phyloP scores from a whole-genome alignment of 2,888 invertebrate genomes.

The Mamestra brassicae region DNA sequence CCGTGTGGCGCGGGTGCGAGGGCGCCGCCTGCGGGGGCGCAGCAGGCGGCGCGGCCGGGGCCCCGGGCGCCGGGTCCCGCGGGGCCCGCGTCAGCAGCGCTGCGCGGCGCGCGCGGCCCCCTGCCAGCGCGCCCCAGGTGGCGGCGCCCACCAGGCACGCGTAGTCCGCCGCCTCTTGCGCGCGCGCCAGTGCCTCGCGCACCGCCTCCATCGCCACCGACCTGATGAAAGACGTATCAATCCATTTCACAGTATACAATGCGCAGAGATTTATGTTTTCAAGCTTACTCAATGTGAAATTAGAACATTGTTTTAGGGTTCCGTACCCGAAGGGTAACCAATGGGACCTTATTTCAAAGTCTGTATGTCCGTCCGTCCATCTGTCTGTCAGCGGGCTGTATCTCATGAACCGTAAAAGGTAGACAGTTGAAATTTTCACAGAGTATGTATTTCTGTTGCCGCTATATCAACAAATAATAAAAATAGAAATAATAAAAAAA shows the following conservation, averaged over 20 bases:
- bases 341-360: too few species aligned
- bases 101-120: constrained; percentile 94
- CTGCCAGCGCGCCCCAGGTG: constrained; percentile 93
- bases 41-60: constrained; percentile 94
- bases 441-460: too few species aligned
- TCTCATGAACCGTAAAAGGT: too few species aligned
- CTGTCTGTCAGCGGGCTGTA: too few species aligned
- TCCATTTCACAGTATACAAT: neutral
- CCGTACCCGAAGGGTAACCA: too few species aligned
- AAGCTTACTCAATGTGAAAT: too few species aligned
- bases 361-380: too few species aligned
- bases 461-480: too few species aligned
- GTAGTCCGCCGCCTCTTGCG: constrained; percentile 97
- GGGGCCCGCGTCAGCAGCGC: constrained; percentile 94
- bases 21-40: constrained; percentile 94
- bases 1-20: constrained; percentile 93
- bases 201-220: constrained; percentile 95
- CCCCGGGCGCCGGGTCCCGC: constrained; percentile 92
- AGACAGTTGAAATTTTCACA: too few species aligned
- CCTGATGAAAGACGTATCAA: constrained; percentile 79
- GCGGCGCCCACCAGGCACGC: constrained; percentile 94
- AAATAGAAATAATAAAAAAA: too few species aligned
- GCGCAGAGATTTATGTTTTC: too few species aligned
- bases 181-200: constrained; percentile 96
- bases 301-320: too few species aligned